Evolutionary conservation across 1,140 invertebrate genomes (phyloP), one percentile per base, ranked within the genome.

Genomic region (Camponotus pennsylvanicus): DNA sequence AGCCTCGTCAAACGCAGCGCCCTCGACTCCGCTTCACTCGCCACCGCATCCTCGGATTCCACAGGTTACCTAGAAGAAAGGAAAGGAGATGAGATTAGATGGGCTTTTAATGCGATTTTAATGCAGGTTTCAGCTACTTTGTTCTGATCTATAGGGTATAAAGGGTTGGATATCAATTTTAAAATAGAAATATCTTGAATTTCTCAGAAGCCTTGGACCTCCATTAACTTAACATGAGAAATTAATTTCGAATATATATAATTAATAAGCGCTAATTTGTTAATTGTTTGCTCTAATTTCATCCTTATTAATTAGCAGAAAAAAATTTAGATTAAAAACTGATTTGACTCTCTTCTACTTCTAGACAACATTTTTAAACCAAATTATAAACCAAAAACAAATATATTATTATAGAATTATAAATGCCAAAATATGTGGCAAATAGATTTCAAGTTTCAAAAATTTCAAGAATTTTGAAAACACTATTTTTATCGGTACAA

Each of bases 31-130:
- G 76, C 77, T 52, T 63, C 90, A 92, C 90, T 91, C 87, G 89
- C 91, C 92, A 92, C 92, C 88, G 88, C 92, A 93, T 93, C 70
- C 91, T 93, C 87, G 85, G 85, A 13, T 37, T 83, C 89, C 52
- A 34, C 59, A 11, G 49, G 61, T 21, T 5, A 82, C 69, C 87
- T 89, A 69, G 8, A 77, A 67, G 32, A 61, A 61, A 8, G 69
- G 27, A 7, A 57, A 32, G 8, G 13, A 13, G 45, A 49, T 49
- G 45, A 52, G 15, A 52, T 52, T 45, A 45, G 42, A 45, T 49
- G 15, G 13, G 18, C 11, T 6, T 37, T 77, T 37, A 6, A 18
- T 61, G 5, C 34, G 9, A 27, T 69, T 59, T 71, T 37, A 71
- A 57, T 13, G 11, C 18, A n/a, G 64, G 15, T 5, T 77, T 61